Evolutionary conservation across 2,888 invertebrate species (phyloP).

Genomic region (Macropis europaea): DNA sequence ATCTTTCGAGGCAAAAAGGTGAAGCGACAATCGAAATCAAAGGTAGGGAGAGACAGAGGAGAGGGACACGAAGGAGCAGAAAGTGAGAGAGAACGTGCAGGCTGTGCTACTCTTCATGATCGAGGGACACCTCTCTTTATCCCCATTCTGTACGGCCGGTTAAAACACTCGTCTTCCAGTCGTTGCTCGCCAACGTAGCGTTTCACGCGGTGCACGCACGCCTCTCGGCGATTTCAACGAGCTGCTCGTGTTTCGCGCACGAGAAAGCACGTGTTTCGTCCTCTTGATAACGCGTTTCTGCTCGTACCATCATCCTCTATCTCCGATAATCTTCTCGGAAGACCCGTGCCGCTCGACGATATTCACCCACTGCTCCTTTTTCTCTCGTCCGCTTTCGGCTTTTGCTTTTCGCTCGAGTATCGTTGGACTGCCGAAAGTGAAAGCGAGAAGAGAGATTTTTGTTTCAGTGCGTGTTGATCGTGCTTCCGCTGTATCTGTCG

Average conservation of each 20-base stretch:
- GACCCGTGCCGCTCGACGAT: no score
- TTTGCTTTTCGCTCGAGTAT: neutral
- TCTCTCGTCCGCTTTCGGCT: neutral
- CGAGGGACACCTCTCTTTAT: constrained; percentile 69
- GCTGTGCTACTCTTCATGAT: constrained; percentile 55
- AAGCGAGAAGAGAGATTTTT: constrained; percentile 39
- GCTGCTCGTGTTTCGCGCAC: constrained; percentile 1
- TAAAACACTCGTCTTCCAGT: constrained; percentile 73
- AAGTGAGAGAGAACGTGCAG: constrained; percentile 53
- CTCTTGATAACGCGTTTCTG: neutral
- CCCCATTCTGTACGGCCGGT: constrained; percentile 62
- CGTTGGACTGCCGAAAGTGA: constrained; percentile 35
- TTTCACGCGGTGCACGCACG: constrained; percentile 52
- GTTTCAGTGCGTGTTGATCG: constrained; percentile 16
- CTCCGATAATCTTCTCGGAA: no score
- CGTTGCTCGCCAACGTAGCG: constrained; percentile 73
- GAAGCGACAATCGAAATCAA: constrained; percentile 50
- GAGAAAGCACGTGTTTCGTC: constrained; percentile 36
- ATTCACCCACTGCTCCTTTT: neutral
- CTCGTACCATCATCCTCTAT: neutral
- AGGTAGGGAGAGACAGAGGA: constrained; percentile 27
- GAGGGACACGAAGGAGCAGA: constrained; percentile 35
- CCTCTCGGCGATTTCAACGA: constrained; percentile 26
- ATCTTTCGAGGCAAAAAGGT: constrained; percentile 27
- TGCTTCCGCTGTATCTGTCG: constrained; percentile 7